Percentiles rank a stretch among this genome's conserved stretches.
Evolutionary conservation across 2,113 vertebrate species (phyloP).

Genomic region (Prietella phreatophila): DNA sequence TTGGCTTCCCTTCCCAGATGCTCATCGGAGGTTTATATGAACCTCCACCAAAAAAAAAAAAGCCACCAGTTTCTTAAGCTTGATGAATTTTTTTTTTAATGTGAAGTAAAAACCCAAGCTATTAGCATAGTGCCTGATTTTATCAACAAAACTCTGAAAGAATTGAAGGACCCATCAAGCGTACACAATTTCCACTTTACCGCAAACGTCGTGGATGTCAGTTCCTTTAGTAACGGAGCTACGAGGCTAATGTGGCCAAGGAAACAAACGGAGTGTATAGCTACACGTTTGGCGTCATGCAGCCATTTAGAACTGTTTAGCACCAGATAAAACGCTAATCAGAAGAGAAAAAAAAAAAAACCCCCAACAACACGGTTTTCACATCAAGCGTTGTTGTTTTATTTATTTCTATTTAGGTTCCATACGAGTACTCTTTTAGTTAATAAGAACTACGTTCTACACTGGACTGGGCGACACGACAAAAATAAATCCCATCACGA

Average conservation of each 20-base stretch:
- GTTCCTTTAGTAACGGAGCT: background rate
- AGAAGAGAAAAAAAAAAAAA: too few relatives aligned
- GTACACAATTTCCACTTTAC: background rate
- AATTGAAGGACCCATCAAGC: background rate
- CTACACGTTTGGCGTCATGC: background rate
- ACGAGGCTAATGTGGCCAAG: background rate
- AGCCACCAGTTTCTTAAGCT: background rate
- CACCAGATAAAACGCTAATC: background rate
- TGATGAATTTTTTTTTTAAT: background rate
- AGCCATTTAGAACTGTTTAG: background rate
- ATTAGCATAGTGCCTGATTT: too few relatives aligned
- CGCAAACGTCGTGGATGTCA: background rate
- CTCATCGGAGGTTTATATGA: background rate
- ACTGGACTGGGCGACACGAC: too few relatives aligned
- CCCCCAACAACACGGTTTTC: background rate
- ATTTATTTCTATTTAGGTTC: too few relatives aligned
- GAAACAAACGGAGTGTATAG: background rate
- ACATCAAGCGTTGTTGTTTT: too few relatives aligned
- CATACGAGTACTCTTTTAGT: background rate
- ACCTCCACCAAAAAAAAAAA: background rate
- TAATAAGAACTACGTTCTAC: too few relatives aligned
- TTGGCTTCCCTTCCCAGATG: background rate
- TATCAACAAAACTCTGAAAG: too few relatives aligned
- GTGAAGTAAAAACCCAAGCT: background rate
- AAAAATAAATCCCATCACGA: too few relatives aligned